phyloP scores from a whole-genome alignment of 2,113 vertebrate species.

The Xiphorhynchus elegans region DNA sequence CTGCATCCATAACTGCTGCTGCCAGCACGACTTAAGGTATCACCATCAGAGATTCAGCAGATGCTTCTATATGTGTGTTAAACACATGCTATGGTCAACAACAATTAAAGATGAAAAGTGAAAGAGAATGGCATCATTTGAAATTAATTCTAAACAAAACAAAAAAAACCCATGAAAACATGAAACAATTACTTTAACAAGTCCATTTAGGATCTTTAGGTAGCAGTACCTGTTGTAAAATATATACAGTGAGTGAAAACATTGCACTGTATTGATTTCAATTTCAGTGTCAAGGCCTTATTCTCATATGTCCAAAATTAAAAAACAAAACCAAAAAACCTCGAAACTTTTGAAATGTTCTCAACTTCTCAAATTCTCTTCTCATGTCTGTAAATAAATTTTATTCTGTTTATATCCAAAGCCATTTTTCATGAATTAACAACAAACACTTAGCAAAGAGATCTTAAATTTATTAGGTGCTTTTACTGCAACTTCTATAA shows the following conservation, averaged over 20 bases:
- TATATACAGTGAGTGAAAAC: neutral
- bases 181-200: neutral
- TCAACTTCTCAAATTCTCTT: neutral
- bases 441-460: neutral
- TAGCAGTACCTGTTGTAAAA: neutral
- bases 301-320: neutral
- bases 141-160: neutral
- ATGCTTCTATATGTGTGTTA: neutral
- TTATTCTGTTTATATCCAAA: neutral
- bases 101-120: neutral
- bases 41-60: neutral
- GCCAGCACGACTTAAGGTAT: neutral
- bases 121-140: neutral
- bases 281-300: neutral
- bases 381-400: neutral
- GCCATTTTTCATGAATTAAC: neutral
- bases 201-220: neutral
- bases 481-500: neutral
- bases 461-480: neutral
- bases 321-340: neutral
- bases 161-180: neutral
- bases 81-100: neutral
- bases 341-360: neutral
- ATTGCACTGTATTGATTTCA: neutral
- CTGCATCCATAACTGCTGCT: too few species aligned